Conservation (phyloP, 2,888 invertebrate genomes). For the Romanomermis culicivorax region DNA sequence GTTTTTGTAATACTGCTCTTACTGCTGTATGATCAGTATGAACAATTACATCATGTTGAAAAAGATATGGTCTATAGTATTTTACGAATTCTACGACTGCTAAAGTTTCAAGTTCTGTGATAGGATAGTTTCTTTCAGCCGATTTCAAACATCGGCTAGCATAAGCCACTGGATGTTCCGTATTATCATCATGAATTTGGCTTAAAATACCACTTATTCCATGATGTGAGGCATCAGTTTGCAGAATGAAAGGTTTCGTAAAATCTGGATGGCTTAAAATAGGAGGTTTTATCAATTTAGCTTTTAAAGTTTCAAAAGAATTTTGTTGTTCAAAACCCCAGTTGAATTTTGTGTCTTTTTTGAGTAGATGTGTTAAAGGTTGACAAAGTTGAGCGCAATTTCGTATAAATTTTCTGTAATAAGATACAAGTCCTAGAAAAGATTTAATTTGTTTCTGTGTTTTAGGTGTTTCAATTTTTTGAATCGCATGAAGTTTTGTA, state of each 20-base stretch:
- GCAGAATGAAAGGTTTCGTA: background rate
- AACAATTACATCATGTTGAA: background rate
- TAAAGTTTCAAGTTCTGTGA: background rate
- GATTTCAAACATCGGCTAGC: background rate
- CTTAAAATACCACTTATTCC: background rate
- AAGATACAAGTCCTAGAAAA: slow-evolving; percentile 1
- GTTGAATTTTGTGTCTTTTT: background rate
- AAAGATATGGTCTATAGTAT: background rate
- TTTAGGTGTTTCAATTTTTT: background rate
- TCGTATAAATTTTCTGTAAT: slow-evolving; percentile 5
- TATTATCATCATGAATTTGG: background rate
- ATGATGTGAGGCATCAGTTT: background rate
- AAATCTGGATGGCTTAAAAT: slow-evolving; percentile 5
- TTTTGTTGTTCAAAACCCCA: background rate
- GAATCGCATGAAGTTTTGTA: slow-evolving; percentile 2
- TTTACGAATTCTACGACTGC: background rate
- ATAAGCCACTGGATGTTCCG: slow-evolving; percentile 2
- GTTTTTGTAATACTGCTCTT: background rate
- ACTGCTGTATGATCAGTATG: background rate
- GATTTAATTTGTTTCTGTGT: background rate
- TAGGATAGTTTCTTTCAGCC: slow-evolving; percentile 3
- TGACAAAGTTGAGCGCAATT: background rate
- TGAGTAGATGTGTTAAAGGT: background rate
- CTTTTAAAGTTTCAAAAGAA: background rate
- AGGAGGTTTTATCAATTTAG: background rate